Conservation (phyloP, 2,797 vertebrate species). For the Labeo calbasu region DNA sequence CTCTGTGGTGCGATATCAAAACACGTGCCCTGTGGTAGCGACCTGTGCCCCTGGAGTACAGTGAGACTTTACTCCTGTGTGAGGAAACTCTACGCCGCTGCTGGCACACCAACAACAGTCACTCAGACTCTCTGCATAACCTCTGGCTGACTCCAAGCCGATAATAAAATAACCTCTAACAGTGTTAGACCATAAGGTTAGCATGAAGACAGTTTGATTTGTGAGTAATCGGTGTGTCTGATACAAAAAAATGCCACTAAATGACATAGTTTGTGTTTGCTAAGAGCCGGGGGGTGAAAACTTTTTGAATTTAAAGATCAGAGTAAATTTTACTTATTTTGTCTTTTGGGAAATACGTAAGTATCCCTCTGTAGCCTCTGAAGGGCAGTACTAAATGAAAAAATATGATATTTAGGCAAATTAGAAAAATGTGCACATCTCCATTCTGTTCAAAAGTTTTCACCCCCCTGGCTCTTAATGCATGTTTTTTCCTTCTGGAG, state of each 20-base stretch:
- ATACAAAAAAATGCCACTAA: slow-evolving; percentile 5
- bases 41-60: slow-evolving; percentile 12
- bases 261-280: background rate
- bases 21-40: background rate
- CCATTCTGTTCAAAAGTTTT: too few relatives aligned
- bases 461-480: too few relatives aligned
- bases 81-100: background rate
- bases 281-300: too few relatives aligned
- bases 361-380: too few relatives aligned
- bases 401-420: too few relatives aligned
- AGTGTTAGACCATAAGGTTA: background rate
- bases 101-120: background rate
- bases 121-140: slow-evolving; percentile 19
- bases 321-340: too few relatives aligned
- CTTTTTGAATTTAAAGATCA: too few relatives aligned
- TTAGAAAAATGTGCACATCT: too few relatives aligned
- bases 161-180: slow-evolving; percentile 23
- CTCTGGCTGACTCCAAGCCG: slow-evolving; percentile 36
- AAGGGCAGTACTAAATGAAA: too few relatives aligned
- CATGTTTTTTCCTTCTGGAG: too few relatives aligned
- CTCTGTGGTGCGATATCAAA: slow-evolving; percentile 23
- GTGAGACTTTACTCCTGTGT: background rate
- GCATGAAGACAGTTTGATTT: slow-evolving; percentile 26
- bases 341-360: too few relatives aligned
- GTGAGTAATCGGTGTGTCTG: slow-evolving; percentile 14